Base-by-base conservation (phyloP, 2,888 invertebrate species). In the Cryptops parisi region DNA sequence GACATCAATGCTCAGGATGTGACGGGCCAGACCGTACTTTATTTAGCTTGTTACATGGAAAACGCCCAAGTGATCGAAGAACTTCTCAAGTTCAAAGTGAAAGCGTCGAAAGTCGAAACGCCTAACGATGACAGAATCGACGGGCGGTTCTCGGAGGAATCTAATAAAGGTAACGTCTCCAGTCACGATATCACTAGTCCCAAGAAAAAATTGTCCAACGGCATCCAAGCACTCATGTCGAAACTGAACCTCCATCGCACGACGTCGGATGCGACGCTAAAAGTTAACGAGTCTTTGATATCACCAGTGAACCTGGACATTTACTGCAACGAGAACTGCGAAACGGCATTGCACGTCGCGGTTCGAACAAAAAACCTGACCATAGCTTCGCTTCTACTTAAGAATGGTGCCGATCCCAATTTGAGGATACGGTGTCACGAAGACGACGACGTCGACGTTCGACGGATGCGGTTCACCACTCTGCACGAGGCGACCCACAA, bases 1-100 rank as follows among this genome's bases (percentile, higher is more conserved):
- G 93, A 96, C 70, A 78, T 94, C 47, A 97, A 97, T 71, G 81
- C 84, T 44, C 78, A 82, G 60, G 91, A 91, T 70, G 86, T 84
- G 2, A 84, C 85, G 25, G 89, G 88, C 0, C 90, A 93, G 70
- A 93, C 83, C 57, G 82, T 91, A 52, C 73, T 97, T 12, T 93
- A 93, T 70, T 79, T 91, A 57, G 88, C 94, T 12, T 83, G 89
- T 66, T 77, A 84, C 55, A 76, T 86, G 53, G 89, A 88, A 21
- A 87, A 88, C 68, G 74, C 78, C 55, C 78, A 81, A 55, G 76
- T 91, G 49, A 80, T 87, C 0, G 82, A 84, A 58, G 75, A 81
- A 6, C 73, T 93, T 57, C 73, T 91, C 22, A 79, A 79, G 63
- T 81, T 81, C 69, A 76, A 76, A 64, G 76, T 84, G 0, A 78